Conservation (phyloP, 2,797 vertebrate genomes). For the Aplochiton taeniatus region DNA sequence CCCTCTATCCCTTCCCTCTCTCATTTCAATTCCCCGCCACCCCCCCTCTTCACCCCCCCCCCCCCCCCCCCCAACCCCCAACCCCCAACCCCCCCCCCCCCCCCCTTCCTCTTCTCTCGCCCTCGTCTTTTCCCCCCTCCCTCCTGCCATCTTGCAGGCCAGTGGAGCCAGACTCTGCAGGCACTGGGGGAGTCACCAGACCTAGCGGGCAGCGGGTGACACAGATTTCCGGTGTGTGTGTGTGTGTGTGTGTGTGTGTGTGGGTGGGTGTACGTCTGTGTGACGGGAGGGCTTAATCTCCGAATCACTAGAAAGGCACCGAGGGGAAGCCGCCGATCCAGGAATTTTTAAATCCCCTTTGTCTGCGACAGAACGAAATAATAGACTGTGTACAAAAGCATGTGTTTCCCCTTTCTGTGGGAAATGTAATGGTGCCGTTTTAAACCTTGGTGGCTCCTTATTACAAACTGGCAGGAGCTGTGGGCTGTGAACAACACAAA, state of each 20-base stretch:
- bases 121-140: conserved; percentile 51
- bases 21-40: conserved; percentile 31
- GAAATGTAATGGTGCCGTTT: conserved; percentile 66
- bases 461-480: conserved; percentile 74
- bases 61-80: conserved; percentile 45
- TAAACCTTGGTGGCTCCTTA: conserved; percentile 70
- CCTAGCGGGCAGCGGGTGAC: conserved; percentile 77
- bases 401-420: conserved; percentile 55
- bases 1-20: background rate
- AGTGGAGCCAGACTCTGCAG: conserved; percentile 75
- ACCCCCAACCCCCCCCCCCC: conserved; percentile 52
- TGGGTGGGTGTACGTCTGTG: conserved; percentile 44
- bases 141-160: conserved; percentile 76
- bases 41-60: conserved; percentile 39
- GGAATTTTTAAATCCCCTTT: conserved; percentile 73
- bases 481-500: conserved; percentile 56
- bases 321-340: conserved; percentile 60
- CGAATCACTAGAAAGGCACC: conserved; percentile 74
- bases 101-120: conserved; percentile 23
- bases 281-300: conserved; percentile 68
- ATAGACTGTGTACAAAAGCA: conserved; percentile 54
- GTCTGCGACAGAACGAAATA: conserved; percentile 67
- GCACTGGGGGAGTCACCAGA: conserved; percentile 77
- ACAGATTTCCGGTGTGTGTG: conserved; percentile 75
- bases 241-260: conserved; percentile 42